A percentile compares a stretch with the other conserved stretches of the same genome.
Conservation (phyloP, 2,113 vertebrate genomes). For the Stegastes partitus region DNA sequence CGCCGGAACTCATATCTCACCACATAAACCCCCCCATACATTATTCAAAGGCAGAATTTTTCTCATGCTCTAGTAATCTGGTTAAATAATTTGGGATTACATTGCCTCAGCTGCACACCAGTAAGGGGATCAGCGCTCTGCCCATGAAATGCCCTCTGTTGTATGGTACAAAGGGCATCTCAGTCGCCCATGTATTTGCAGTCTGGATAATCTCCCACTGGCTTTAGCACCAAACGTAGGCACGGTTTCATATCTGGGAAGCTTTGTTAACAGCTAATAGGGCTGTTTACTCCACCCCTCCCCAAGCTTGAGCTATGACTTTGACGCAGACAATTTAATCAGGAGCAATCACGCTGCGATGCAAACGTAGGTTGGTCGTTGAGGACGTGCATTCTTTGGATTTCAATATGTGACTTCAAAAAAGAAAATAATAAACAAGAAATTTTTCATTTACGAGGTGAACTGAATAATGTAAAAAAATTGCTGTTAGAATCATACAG, state of each 20-base stretch:
- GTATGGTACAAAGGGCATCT: slow-evolving; percentile 78
- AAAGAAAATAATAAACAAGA: slow-evolving; percentile 1
- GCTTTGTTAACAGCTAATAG: slow-evolving; percentile 74
- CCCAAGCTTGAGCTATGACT: slow-evolving; percentile 53
- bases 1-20: slow-evolving; percentile 54
- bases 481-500: slow-evolving; percentile 17
- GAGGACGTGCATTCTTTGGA: background rate
- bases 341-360: slow-evolving; percentile 30
- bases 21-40: slow-evolving; percentile 62
- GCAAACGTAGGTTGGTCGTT: slow-evolving; percentile 20
- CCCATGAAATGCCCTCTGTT: slow-evolving; percentile 80
- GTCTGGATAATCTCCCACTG: slow-evolving; percentile 77
- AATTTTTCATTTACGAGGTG: slow-evolving; percentile 10
- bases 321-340: slow-evolving; percentile 66
- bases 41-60: slow-evolving; percentile 72
- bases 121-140: slow-evolving; percentile 77
- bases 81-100: slow-evolving; percentile 85
- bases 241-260: slow-evolving; percentile 65
- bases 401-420: slow-evolving; percentile 41
- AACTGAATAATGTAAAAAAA: slow-evolving; percentile 27
- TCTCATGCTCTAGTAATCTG: slow-evolving; percentile 81
- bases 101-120: slow-evolving; percentile 72
- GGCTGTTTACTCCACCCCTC: slow-evolving; percentile 63
- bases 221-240: slow-evolving; percentile 62
- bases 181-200: slow-evolving; percentile 70